Base-by-base conservation (phyloP, 2,888 invertebrate species). In the Deilephila elpenor region DNA sequence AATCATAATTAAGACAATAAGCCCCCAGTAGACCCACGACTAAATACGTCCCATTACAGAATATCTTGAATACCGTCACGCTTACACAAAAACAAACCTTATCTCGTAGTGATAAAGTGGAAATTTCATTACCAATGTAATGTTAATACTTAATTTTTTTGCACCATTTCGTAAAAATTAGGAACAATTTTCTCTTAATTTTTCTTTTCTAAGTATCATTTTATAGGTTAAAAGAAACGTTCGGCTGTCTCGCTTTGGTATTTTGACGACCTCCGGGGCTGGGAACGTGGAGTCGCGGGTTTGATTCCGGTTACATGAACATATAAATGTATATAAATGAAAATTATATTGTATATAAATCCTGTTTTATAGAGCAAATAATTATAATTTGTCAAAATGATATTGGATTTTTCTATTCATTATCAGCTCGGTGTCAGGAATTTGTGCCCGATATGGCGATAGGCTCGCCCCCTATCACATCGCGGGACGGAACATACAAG, bases 131-230 rank as follows among this genome's bases (percentile, higher is more conserved):
- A 3, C 14, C 25, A 51, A 6, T 19, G 11, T 6, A 11, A 25
- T 17, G 20, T 67, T 67, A 51, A 51, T 67, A 67, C 25, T 51
- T 14, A 67, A 1, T 14, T 37, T 67, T 67, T 67, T 67, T 67
- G 51, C 6, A 17, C 17, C 67, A 51, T 67, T 67, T 67, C 67
- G 17, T 51, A 67, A 67, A 67, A 67, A 67, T 67, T 67, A 67
- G 67, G 44, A 51, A 44, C 67, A 67, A 67, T 67, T 67, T 67
- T 51, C 67, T 67, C 67, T 67, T 67, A 67, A 67, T 67, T 67
- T 56, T 67, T 51, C 67, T 67, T 51, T 67, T 67, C 67, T 67
- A 67, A 44, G 67, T 67, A 67, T 51, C 44, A 67, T 67, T 67
- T 67, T 44, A 64, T 20, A 44, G 64, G 34, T 44, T 20, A 44